These are phyloP conservation scores for Silurus glanis DNA, from an alignment of 2,113 vertebrate species.

Conservation along the genomic window DNA sequence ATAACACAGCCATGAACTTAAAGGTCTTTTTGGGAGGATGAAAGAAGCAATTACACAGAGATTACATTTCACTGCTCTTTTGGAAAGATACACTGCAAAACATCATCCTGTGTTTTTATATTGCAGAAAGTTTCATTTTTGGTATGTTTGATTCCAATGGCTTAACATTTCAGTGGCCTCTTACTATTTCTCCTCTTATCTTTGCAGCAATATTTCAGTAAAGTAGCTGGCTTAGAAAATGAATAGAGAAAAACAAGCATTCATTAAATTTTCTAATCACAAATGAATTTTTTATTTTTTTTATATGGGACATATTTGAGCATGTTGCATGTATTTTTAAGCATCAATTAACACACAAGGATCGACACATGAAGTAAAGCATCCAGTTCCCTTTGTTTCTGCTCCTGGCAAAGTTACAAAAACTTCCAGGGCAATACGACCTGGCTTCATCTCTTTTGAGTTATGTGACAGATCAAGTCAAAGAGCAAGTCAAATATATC, in stretches of 20 bases:
- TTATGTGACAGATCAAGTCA: background rate
- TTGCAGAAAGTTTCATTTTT: background rate
- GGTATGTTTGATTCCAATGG: background rate
- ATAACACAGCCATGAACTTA: constrained; percentile 34
- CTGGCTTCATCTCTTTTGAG: background rate
- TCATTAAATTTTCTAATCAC: background rate
- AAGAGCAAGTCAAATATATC: background rate
- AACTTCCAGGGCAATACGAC: background rate
- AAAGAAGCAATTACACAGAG: constrained; percentile 3
- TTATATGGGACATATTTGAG: background rate
- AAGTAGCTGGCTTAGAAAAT: background rate
- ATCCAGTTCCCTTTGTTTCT: background rate
- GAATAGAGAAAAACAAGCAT: background rate
- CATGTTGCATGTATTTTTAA: background rate
- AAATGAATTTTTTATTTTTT: background rate
- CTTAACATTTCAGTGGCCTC: background rate
- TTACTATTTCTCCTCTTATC: background rate
- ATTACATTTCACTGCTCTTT: constrained; percentile 30
- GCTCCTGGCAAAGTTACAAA: background rate
- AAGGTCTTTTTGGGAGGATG: constrained; percentile 20
- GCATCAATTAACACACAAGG: background rate
- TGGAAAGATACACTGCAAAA: constrained; percentile 7
- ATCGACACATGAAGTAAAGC: background rate
- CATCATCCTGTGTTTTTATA: background rate
- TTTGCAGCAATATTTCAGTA: background rate